Conservation (phyloP, 2,113 vertebrate species). For the Paracanthobrama guichenoti region DNA sequence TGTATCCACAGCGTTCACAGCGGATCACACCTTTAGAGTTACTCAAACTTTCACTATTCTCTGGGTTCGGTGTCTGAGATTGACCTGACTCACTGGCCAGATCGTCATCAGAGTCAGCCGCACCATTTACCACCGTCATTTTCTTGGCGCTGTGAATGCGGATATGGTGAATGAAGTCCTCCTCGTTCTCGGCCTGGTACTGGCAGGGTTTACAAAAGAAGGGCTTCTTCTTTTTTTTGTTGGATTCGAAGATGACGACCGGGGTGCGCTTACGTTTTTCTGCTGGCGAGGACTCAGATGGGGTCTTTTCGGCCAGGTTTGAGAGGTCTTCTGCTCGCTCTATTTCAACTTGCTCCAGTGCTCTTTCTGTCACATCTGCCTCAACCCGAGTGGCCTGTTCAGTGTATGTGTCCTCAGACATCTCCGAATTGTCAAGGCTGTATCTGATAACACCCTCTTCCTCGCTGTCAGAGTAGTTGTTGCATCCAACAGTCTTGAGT, state of each 20-base stretch:
- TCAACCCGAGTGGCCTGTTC: neutral
- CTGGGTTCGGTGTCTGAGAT: constrained; percentile 67
- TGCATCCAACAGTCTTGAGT: constrained; percentile 85
- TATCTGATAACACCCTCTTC: constrained; percentile 83
- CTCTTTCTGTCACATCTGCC: constrained; percentile 16
- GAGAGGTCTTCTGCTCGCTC: constrained; percentile 56
- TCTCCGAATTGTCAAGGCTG: constrained; percentile 63
- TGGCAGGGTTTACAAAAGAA: constrained; percentile 95
- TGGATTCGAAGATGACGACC: constrained; percentile 67
- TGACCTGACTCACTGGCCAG: constrained; percentile 62
- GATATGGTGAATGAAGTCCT: constrained; percentile 93
- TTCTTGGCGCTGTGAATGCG: constrained; percentile 88
- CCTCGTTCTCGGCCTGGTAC: constrained; percentile 88
- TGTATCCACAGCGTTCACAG: constrained; percentile 96
- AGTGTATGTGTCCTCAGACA: constrained; percentile 36
- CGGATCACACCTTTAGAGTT: constrained; percentile 91
- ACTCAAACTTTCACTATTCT: constrained; percentile 73
- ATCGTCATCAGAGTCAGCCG: constrained; percentile 79
- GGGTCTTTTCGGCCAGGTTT: neutral
- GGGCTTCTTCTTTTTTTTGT: constrained; percentile 88
- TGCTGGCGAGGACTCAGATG: neutral
- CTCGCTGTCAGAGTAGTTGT: constrained; percentile 89
- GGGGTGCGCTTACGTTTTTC: constrained; percentile 65
- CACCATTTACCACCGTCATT: constrained; percentile 86
- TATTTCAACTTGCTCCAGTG: neutral